Evolutionary conservation across 2,888 invertebrate genomes (phyloP), one percentile per base, ranked within the genome.

Genomic region (Thereva unica): DNA sequence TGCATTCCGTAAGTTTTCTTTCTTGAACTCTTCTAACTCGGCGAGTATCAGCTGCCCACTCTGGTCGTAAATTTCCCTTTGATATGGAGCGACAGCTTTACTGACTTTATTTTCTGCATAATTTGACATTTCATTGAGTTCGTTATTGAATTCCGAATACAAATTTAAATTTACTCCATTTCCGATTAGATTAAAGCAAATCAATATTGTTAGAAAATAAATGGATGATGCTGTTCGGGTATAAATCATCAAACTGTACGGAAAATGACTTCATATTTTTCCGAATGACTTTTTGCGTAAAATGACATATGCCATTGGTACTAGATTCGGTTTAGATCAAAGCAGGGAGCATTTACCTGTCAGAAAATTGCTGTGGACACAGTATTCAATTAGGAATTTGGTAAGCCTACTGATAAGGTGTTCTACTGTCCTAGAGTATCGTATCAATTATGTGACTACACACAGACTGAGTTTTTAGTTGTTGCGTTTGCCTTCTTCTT

Each of bases 91-190:
- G 42, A 47, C 42, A 38, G 67, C 59, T 47, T 52, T 38, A 40
- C 55, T 59, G 10, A 64, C 61, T 65, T 42, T 65, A 64, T 67
- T 63, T 69, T 69, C 61, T 34, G 66, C 67, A 61, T 65, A 63
- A 66, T 67, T 67, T 67, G 69, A 67, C 42, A 69, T 56, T 57
- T 54, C 44, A 61, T 69, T 66, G 47, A 69, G 55, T 52, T 53
- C 52, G 55, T 63, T 63, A 57, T 66, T 63, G 55, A 67, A 66
- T 41, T 69, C 52, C 9, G 63, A 66, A 63, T 66, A 67, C 63
- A 69, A 66, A 65, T 65, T 66, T 50, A 56, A 61, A 42, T 52
- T 44, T 34, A 53, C 64, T 55, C 37, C 42, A 53, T 52, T 41
- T 64, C 52, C 42, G 37, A 42, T 40, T 52, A 64, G 42, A 64